Base-by-base conservation (phyloP, 2,797 vertebrate species). In the Calcarius lapponicus region DNA sequence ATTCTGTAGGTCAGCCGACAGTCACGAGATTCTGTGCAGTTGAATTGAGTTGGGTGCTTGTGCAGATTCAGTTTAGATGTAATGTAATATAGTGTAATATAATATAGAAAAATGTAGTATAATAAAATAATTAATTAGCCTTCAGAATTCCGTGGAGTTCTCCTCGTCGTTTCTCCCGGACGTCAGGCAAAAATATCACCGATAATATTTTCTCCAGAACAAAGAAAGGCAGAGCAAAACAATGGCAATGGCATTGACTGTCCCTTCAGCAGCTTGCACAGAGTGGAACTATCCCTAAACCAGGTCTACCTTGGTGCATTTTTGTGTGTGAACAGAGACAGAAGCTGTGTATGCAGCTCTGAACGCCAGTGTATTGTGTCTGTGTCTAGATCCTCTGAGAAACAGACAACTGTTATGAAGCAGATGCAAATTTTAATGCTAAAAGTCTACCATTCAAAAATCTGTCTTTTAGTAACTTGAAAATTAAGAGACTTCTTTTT, bases 301-400 rank as follows among this genome's bases (percentile, higher is more conserved):
- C 14, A 69, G 50, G 36, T 7, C 25, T 53, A 29, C 14, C 17
- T 48, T 47, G 36, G 32, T 43, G 34, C 2, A 48, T 12, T 15
- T 72, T 1, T 17, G 8, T 36, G 28, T 31, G 18, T 25, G 45
- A 80, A n/a, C 21, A 47, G 45, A 72, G 43, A 71, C 38, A 74
- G 8, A 47, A 74, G 13, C 4, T 40, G 26, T 7, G 11, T 11
- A 10, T 36, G 34, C 0, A 0, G 8, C 7, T 4, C 29, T 47
- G 60, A 80, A 58, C 16, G 76, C 21, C 17, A 28, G 11, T 5
- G 6, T 31, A 18, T 17, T 34, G 4, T 53, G 5, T 16, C 31
- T 72, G 14, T 54, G 21, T 17, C 19, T 22, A 86, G n/a, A 32
- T 64, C 11, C 32, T 80, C 20, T 9, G 15, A 73, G 71, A 90